phyloP scores from a whole-genome alignment of 1,140 invertebrate species.

The Tribolium madens region DNA sequence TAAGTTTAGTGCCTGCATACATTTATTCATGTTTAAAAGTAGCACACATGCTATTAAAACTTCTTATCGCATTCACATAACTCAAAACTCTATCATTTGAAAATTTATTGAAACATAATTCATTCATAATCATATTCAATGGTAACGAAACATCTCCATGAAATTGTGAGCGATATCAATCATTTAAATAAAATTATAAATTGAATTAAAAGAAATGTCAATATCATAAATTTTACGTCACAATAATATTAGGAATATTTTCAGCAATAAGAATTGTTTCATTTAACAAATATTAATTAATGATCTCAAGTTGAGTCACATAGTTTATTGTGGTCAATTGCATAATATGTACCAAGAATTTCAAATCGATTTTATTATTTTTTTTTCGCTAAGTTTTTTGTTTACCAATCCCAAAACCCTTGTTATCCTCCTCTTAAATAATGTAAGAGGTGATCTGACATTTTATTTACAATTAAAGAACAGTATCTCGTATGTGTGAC shows the following conservation, averaged over 20 bases:
- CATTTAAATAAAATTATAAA: no score
- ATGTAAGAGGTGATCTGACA: neutral
- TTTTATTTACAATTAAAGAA: neutral
- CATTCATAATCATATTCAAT: no score
- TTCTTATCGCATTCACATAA: no score
- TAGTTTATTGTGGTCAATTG: neutral
- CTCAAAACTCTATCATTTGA: no score
- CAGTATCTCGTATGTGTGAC: neutral
- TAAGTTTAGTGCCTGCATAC: no score
- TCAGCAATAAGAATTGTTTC: neutral
- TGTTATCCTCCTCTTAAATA: neutral
- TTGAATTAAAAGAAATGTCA: no score
- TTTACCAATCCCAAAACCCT: neutral
- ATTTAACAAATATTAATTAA: neutral
- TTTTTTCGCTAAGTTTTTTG: neutral
- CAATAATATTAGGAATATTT: neutral
- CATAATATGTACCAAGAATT: neutral
- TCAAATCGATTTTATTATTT: neutral
- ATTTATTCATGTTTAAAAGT: no score
- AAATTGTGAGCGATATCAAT: no score
- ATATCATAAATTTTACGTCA: no score
- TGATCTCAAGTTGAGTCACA: neutral
- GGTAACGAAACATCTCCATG: no score
- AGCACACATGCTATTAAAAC: no score
- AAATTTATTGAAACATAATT: no score